Evolutionary conservation across 2,888 invertebrate genomes (phyloP).

Genomic region (Drosophila buzzatii): DNA sequence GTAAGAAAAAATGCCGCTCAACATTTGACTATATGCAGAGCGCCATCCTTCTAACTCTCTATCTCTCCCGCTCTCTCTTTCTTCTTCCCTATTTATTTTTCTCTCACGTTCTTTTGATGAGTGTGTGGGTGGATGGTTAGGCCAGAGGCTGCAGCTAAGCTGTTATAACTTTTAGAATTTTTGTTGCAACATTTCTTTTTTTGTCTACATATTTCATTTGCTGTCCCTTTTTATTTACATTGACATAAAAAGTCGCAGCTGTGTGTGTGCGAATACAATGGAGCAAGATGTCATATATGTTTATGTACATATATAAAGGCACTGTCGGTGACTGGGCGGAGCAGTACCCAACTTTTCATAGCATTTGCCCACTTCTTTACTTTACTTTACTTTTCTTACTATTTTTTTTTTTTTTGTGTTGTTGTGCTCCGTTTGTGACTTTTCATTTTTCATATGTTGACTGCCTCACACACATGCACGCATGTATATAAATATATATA

Average conservation of each 20-base stretch:
- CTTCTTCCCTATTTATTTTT: background rate
- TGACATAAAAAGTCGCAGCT: conserved; percentile 59
- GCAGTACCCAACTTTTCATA: conserved; percentile 40
- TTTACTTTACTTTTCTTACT: background rate
- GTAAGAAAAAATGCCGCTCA: conserved; percentile 6
- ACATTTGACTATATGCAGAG: conserved; percentile 75
- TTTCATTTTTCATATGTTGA: conserved; percentile 81
- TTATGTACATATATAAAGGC: conserved; percentile 27
- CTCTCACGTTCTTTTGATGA: background rate
- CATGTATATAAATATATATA: background rate
- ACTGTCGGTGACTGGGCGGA: conserved; percentile 26
- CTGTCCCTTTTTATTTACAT: conserved; percentile 82
- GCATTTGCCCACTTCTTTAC: conserved; percentile 11
- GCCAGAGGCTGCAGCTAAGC: conserved; percentile 41
- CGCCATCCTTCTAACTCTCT: conserved; percentile 18
- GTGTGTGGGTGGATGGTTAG: background rate
- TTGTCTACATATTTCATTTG: conserved; percentile 68
- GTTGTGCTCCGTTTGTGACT: conserved; percentile 62
- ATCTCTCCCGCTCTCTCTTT: background rate
- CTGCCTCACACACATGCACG: conserved; percentile 51
- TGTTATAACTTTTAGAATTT: conserved; percentile 63
- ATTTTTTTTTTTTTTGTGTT: background rate
- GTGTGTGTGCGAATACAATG: conserved; percentile 55
- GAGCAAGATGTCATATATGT: conserved; percentile 45
- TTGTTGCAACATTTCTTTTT: conserved; percentile 29